phyloP scores from a whole-genome alignment of 2,113 vertebrate genomes.

The Dromaius novaehollandiae region DNA sequence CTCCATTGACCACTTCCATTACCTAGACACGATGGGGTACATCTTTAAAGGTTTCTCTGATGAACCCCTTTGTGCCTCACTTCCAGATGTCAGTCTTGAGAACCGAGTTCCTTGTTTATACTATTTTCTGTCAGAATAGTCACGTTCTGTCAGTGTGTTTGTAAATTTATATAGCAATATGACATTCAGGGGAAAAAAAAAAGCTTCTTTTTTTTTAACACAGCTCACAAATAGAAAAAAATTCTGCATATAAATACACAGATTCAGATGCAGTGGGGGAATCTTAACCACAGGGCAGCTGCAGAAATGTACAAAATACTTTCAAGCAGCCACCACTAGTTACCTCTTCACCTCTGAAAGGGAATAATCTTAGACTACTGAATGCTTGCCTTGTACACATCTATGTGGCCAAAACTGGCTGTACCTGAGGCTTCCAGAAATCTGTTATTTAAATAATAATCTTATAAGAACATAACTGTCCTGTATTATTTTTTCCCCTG shows the following conservation, averaged over 20 bases:
- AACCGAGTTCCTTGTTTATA: not conserved
- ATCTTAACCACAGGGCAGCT: slow-evolving; percentile 6
- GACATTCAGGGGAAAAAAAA: slow-evolving; percentile 12
- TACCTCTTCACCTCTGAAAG: not conserved
- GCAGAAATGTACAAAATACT: slow-evolving; percentile 39
- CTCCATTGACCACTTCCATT: not conserved
- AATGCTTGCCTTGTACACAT: not conserved
- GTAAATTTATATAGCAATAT: slow-evolving; percentile 51
- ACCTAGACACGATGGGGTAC: not conserved
- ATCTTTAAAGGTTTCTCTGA: not conserved
- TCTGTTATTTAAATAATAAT: not conserved
- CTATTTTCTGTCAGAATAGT: not conserved
- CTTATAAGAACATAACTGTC: not conserved
- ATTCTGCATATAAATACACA: slow-evolving; percentile 51
- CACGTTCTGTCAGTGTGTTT: not conserved
- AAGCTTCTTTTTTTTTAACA: slow-evolving; percentile 37
- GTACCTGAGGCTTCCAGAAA: not conserved
- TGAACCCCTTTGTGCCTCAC: not conserved
- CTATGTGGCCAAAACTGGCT: not conserved
- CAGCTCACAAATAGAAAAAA: slow-evolving; percentile 40
- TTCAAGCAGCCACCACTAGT: not conserved
- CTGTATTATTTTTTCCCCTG: not conserved
- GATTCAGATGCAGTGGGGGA: slow-evolving; percentile 37
- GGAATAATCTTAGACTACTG: not conserved
- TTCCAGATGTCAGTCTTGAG: not conserved